phyloP scores from a whole-genome alignment of 1,140 invertebrate species.

The Leptopilina clavipes region DNA sequence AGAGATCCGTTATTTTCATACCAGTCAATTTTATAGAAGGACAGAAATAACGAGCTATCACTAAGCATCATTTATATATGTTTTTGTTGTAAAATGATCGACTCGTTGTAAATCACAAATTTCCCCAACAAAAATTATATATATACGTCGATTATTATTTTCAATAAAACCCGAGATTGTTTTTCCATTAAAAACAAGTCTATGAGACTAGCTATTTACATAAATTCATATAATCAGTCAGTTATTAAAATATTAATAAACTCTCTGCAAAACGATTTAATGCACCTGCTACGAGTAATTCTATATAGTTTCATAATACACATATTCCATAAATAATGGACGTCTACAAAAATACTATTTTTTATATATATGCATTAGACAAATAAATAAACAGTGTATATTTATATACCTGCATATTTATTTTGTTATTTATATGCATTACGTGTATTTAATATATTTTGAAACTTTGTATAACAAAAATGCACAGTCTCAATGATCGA shows the following conservation, averaged over 20 bases:
- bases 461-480: no score
- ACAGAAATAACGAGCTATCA: slow-evolving; percentile 28
- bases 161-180: neutral
- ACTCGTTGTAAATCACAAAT: slow-evolving; percentile 13
- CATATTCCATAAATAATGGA: neutral
- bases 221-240: neutral
- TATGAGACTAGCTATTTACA: neutral
- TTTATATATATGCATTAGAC: no score
- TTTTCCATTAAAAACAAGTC: neutral
- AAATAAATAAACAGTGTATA: no score
- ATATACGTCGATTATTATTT: neutral
- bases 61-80: slow-evolving; percentile 7
- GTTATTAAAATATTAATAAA: slow-evolving; percentile 14
- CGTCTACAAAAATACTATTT: no score
- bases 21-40: slow-evolving; percentile 33
- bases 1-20: slow-evolving; percentile 30
- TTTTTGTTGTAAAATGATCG: neutral
- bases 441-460: no score
- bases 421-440: no score
- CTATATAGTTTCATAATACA: neutral
- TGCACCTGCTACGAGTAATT: neutral
- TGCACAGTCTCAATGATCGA: no score
- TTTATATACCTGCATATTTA: no score
- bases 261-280: neutral
- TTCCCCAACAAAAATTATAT: neutral